phyloP scores from a whole-genome alignment of 1,140 invertebrate species.

The Sweltsa coloradensis region DNA sequence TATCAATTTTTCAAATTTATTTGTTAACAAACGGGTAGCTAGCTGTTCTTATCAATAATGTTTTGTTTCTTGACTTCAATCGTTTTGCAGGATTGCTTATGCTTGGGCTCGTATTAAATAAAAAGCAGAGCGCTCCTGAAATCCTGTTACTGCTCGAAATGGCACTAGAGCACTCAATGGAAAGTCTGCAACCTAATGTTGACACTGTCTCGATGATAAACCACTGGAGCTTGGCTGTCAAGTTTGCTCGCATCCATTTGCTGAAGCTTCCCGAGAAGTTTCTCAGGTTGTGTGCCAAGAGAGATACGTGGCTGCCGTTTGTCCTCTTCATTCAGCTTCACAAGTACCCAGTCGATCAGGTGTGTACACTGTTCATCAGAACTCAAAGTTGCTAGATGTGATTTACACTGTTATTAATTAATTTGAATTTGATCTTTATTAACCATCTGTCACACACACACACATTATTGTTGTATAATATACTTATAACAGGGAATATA shows the following conservation, averaged over 20 bases:
- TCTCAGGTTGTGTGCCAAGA: constrained; percentile 36
- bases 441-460: background rate
- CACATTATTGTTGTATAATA: background rate
- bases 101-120: background rate
- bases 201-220: constrained; percentile 26
- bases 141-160: constrained; percentile 33
- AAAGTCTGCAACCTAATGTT: too few species aligned
- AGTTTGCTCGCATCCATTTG: constrained; percentile 42
- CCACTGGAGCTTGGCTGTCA: constrained; percentile 41
- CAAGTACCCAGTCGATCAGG: constrained; percentile 42
- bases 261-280: constrained; percentile 38
- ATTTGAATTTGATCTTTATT: constrained; percentile 1
- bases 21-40: too few species aligned
- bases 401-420: constrained; percentile 1
- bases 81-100: constrained; percentile 6
- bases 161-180: constrained; percentile 15
- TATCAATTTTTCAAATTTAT: too few species aligned
- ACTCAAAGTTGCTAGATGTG: constrained; percentile 2
- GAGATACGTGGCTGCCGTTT: constrained; percentile 49
- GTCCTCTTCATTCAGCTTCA: constrained; percentile 46
- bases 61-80: too few species aligned
- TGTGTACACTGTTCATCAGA: constrained; percentile 20
- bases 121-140: constrained; percentile 18
- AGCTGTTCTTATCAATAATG: too few species aligned
- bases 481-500: background rate